Evolutionary conservation across 1,140 invertebrate genomes (phyloP).

Genomic region (Bombus superbus): DNA sequence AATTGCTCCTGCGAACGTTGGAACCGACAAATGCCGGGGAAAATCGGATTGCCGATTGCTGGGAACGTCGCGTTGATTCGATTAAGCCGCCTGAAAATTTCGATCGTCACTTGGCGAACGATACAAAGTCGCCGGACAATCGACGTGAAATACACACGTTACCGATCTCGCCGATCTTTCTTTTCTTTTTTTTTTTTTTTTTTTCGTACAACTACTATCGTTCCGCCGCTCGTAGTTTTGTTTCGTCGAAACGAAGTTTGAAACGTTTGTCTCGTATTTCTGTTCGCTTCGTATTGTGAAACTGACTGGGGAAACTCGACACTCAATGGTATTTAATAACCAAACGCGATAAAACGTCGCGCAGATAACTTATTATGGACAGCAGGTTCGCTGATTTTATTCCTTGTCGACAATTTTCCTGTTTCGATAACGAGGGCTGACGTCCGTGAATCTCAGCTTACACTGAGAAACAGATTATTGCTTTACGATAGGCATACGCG

Average conservation of each 20-base stretch:
- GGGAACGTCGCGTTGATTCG: conserved; percentile 43
- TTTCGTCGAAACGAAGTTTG: not conserved
- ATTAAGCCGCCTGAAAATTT: conserved; percentile 51
- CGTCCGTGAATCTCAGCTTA: too few relatives aligned
- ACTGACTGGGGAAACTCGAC: not conserved
- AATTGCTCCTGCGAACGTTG: conserved; percentile 48
- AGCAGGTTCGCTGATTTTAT: too few relatives aligned
- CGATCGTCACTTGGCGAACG: conserved; percentile 20
- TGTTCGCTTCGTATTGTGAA: too few relatives aligned
- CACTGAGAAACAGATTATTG: not conserved
- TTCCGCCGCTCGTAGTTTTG: not conserved
- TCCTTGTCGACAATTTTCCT: too few relatives aligned
- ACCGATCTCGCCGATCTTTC: not conserved
- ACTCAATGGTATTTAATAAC: not conserved
- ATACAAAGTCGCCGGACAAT: conserved; percentile 23
- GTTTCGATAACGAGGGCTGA: too few relatives aligned
- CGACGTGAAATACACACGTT: not conserved
- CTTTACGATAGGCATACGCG: not conserved
- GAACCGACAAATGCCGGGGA: conserved; percentile 17
- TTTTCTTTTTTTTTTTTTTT: too few relatives aligned
- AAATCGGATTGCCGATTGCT: conserved; percentile 61
- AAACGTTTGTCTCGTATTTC: not conserved
- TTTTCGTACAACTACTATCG: too few relatives aligned
- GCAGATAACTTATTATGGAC: too few relatives aligned
- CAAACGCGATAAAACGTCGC: too few relatives aligned